Evolutionary conservation across 1,140 invertebrate species (phyloP).

Genomic region (Leptinotarsa lineolata): DNA sequence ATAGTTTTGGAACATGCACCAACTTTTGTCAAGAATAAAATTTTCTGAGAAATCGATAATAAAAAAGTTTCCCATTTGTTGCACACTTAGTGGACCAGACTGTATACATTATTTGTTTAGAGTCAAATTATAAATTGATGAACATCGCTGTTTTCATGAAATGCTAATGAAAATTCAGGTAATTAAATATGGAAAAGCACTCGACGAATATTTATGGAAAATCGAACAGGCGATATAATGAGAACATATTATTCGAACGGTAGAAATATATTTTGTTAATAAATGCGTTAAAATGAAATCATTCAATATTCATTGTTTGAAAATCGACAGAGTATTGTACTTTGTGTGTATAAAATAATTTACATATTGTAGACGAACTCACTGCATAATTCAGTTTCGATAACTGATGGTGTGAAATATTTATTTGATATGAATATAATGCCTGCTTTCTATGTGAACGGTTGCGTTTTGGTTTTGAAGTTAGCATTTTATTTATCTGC

Average conservation of each 20-base stretch:
- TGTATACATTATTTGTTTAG: too few species aligned
- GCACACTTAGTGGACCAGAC: too few species aligned
- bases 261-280: neutral
- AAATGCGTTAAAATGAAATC: neutral
- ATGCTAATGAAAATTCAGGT: neutral
- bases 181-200: neutral
- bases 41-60: too few species aligned
- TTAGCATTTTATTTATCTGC: too few species aligned
- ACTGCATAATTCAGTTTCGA: neutral
- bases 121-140: too few species aligned
- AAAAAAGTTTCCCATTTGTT: too few species aligned
- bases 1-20: too few species aligned
- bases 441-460: too few species aligned
- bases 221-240: neutral
- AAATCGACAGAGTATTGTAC: neutral
- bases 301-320: conserved; percentile 4
- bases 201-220: neutral
- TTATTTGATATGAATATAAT: neutral
- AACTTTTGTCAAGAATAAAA: too few species aligned
- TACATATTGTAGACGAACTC: neutral
- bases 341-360: neutral
- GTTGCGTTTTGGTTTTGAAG: too few species aligned
- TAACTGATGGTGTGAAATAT: neutral
- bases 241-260: neutral
- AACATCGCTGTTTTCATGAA: too few species aligned